phyloP scores from a whole-genome alignment of 2,797 vertebrate genomes.

The Spheniscus humboldti region DNA sequence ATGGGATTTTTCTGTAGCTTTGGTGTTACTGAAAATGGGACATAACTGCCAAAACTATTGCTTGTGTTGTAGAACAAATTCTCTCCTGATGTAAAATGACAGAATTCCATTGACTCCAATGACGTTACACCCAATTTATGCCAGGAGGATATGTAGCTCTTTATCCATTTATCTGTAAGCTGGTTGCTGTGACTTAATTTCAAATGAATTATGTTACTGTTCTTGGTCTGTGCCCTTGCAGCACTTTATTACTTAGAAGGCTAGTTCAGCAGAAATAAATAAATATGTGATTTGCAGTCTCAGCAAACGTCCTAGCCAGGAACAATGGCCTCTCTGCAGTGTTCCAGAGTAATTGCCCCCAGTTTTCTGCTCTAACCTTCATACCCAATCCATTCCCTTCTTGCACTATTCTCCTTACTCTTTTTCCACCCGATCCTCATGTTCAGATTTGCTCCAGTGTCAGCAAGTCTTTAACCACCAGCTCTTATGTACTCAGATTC shows the following conservation, averaged over 20 bases:
- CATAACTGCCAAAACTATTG: neutral
- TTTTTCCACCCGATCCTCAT: neutral
- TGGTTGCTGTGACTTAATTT: constrained; percentile 60
- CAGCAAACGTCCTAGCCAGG: constrained; percentile 50
- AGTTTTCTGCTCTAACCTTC: constrained; percentile 51
- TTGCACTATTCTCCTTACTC: neutral
- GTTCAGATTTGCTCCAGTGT: neutral
- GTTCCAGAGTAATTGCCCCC: constrained; percentile 55
- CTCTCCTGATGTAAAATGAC: constrained; percentile 20
- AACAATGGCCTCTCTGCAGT: constrained; percentile 50
- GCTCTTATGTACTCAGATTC: neutral
- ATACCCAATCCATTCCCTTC: neutral
- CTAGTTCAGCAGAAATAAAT: constrained; percentile 68
- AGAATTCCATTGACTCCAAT: constrained; percentile 36
- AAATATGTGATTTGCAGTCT: constrained; percentile 57
- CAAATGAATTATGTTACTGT: constrained; percentile 57
- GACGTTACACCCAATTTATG: constrained; percentile 15
- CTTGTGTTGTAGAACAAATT: constrained; percentile 27
- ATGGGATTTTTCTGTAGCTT: constrained; percentile 28
- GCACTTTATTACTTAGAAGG: constrained; percentile 58
- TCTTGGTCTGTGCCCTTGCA: constrained; percentile 54
- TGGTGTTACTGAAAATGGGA: neutral
- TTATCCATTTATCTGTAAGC: constrained; percentile 56
- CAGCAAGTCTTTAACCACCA: neutral
- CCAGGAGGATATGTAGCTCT: constrained; percentile 16